Conservation (phyloP, 2,888 invertebrate genomes). For the Nebria brevicollis region DNA sequence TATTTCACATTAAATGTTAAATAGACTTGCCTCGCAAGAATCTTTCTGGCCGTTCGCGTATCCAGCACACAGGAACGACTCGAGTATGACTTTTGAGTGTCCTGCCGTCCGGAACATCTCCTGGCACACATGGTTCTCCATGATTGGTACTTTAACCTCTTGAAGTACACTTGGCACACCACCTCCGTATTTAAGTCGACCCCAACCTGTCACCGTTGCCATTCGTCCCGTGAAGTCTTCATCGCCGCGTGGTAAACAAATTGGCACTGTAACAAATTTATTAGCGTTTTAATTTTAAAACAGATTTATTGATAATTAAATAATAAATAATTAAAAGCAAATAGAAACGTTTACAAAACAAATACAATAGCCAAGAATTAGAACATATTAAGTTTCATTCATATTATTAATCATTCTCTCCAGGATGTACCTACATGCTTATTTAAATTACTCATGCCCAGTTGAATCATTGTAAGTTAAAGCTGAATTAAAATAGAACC, state of each 20-base stretch:
- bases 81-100: conserved; percentile 85
- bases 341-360: no score
- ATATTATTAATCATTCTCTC: no score
- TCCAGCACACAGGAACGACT: conserved; percentile 91
- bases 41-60: conserved; percentile 93
- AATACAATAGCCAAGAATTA: no score
- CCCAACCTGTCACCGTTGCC: conserved; percentile 94
- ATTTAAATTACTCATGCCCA: no score
- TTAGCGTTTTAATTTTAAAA: background rate
- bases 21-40: conserved; percentile 82
- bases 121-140: conserved; percentile 91
- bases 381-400: no score
- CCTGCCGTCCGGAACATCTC: conserved; percentile 94
- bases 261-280: conserved; percentile 74
- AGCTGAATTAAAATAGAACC: no score
- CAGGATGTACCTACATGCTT: no score
- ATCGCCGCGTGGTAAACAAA: conserved; percentile 85
- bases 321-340: no score
- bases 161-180: conserved; percentile 90
- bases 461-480: no score
- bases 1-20: background rate
- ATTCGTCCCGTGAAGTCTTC: conserved; percentile 86
- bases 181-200: conserved; percentile 88
- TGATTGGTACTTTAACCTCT: conserved; percentile 91
- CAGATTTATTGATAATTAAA: no score